Evolutionary conservation across 2,113 vertebrate genomes (phyloP), one percentile per base, ranked within the genome.

Genomic region (Erythrocercus mccallii): DNA sequence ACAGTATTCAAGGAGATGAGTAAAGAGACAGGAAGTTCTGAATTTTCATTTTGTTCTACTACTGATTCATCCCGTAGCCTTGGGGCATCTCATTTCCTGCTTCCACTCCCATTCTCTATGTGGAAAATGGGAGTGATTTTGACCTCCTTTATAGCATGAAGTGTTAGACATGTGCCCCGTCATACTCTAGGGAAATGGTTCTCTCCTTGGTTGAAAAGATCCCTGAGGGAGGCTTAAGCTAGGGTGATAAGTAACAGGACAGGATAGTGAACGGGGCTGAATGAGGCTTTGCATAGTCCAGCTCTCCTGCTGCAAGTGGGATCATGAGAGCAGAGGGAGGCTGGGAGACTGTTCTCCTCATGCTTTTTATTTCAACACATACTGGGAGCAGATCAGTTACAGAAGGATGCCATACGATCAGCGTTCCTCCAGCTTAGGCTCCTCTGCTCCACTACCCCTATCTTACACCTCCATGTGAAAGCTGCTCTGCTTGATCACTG

Each of bases 61-160:
- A 78, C 82, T 97, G 95, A 97, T 97, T 97, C 95, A 97, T 83
- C 83, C 88, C 4, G 0, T 84, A 86, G 95, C 96, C 96, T 47
- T 71, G 72, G 69, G 96, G 94, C 83, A 94, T 88, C 80, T 91
- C 72, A 56, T 96, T 96, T 97, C 96, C 96, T 96, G 96, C 93
- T 93, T 97, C 69, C 10, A 17, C 70, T 95, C 89, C 47, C 0
- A 1, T 88, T 91, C 64, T 58, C 83, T 89, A 0, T 74, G 70
- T 78, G 77, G 86, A 91, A 94, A 91, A 94, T 13, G 47, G 86
- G 85, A 95, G 53, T 45, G 56, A 94, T 92, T 94, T 94, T 91
- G 86, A 94, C 91, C 76, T 88, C 23, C 72, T 89, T 74, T 68
- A 86, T 28, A 70, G 60, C 2, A 11, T 47, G 68, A 90, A 93